Conservation (phyloP, 2,888 invertebrate genomes). For the Drosophila aldrichi region DNA sequence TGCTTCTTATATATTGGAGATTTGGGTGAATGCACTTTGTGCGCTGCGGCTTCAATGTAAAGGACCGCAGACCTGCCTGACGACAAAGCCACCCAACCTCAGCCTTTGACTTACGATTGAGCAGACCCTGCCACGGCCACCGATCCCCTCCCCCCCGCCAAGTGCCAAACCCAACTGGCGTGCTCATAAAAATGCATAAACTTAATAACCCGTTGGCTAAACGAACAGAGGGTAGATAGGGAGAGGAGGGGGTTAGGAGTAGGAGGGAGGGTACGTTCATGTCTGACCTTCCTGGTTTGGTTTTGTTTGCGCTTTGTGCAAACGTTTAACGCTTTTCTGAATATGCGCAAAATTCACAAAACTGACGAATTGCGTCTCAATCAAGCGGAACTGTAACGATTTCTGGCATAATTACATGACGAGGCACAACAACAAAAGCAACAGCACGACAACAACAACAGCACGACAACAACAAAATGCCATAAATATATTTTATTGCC, state of each 20-base stretch:
- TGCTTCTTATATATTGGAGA: constrained; percentile 20
- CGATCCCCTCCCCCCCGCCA: neutral
- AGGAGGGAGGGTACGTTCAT: neutral
- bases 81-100: constrained; percentile 9
- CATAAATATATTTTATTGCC: constrained; percentile 55
- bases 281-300: constrained; percentile 57
- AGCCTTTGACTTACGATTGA: constrained; percentile 63
- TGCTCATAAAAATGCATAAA: constrained; percentile 59
- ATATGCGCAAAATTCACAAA: constrained; percentile 40
- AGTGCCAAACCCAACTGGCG: neutral
- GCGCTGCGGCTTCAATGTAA: constrained; percentile 54
- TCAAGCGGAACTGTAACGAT: constrained; percentile 68
- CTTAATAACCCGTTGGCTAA: constrained; percentile 55
- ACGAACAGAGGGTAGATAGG: neutral
- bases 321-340: constrained; percentile 47
- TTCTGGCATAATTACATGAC: constrained; percentile 49
- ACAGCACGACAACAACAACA: neutral
- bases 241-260: too few species aligned
- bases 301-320: constrained; percentile 42
- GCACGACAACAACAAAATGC: constrained; percentile 24
- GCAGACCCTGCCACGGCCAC: neutral
- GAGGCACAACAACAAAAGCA: constrained; percentile 17
- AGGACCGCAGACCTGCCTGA: constrained; percentile 51
- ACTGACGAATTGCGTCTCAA: constrained; percentile 45
- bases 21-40: constrained; percentile 73